phyloP scores from a whole-genome alignment of 2,888 invertebrate species.

The Drosophila infuscata region DNA sequence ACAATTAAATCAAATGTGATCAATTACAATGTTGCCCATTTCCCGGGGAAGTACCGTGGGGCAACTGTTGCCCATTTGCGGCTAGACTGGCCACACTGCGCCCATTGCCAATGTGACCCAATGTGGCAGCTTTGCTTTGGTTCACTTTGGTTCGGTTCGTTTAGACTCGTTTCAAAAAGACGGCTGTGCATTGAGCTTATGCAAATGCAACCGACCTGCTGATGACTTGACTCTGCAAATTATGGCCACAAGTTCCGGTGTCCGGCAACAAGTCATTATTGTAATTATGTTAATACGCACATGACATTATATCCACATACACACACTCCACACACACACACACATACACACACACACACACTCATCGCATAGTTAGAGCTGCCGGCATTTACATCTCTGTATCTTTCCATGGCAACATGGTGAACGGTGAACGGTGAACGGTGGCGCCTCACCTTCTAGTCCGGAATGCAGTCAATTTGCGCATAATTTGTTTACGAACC shows the following conservation, averaged over 20 bases:
- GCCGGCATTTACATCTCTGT: constrained; percentile 1
- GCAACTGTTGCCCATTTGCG: constrained; percentile 36
- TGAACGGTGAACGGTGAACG: background rate
- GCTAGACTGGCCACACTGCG: constrained; percentile 17
- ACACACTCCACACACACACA: constrained; percentile 12
- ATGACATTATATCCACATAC: background rate
- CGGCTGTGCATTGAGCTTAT: constrained; percentile 25
- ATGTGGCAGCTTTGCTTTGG: background rate
- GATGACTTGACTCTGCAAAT: constrained; percentile 44
- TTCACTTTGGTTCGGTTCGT: background rate
- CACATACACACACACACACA: constrained; percentile 20
- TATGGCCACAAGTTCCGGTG: constrained; percentile 56
- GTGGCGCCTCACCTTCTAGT: constrained; percentile 9
- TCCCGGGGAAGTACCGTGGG: constrained; percentile 48
- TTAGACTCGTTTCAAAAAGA: constrained; percentile 30
- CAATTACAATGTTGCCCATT: constrained; percentile 74
- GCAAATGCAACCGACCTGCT: constrained; percentile 36
- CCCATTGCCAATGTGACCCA: constrained; percentile 32
- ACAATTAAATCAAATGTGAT: constrained; percentile 79
- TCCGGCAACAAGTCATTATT: constrained; percentile 75
- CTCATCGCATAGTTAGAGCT: constrained; percentile 2
- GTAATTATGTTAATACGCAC: constrained; percentile 73
- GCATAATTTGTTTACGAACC: constrained; percentile 70
- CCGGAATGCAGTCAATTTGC: constrained; percentile 69
- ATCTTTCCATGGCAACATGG: background rate